These are phyloP conservation scores for Mohoua ochrocephala DNA, from an alignment of 2,113 vertebrate species.

Conservation along the genomic window DNA sequence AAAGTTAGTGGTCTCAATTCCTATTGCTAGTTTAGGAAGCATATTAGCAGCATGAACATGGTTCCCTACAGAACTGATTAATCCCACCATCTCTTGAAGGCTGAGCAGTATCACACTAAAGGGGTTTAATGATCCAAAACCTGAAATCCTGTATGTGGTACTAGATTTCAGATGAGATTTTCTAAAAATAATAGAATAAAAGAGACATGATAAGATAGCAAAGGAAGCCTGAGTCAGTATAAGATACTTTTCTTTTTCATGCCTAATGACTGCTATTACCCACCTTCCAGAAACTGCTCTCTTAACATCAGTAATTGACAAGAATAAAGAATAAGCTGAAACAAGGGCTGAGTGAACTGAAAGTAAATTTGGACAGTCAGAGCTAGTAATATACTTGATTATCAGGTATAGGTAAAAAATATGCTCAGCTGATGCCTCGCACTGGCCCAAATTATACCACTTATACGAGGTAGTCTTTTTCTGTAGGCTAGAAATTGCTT, in stretches of 20 bases:
- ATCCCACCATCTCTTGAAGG: background rate
- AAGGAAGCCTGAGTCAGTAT: background rate
- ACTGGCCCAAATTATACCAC: background rate
- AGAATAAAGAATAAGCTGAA: constrained; percentile 16
- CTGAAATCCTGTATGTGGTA: background rate
- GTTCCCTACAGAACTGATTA: background rate
- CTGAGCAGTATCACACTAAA: background rate
- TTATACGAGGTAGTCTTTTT: background rate
- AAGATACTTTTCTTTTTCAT: background rate
- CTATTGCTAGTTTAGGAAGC: background rate
- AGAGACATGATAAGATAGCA: background rate
- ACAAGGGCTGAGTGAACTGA: background rate
- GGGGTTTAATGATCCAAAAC: background rate
- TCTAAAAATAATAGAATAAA: background rate
- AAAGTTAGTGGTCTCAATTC: background rate
- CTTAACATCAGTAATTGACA: background rate
- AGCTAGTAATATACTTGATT: background rate
- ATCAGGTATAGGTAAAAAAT: background rate
- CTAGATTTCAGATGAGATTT: background rate
- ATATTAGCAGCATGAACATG: background rate
- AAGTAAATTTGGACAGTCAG: background rate
- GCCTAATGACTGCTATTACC: background rate
- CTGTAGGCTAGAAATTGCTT: background rate
- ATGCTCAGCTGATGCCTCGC: background rate
- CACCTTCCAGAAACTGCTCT: background rate